phyloP scores from a whole-genome alignment of 2,888 invertebrate genomes.

The Trichopria drosophilae region DNA sequence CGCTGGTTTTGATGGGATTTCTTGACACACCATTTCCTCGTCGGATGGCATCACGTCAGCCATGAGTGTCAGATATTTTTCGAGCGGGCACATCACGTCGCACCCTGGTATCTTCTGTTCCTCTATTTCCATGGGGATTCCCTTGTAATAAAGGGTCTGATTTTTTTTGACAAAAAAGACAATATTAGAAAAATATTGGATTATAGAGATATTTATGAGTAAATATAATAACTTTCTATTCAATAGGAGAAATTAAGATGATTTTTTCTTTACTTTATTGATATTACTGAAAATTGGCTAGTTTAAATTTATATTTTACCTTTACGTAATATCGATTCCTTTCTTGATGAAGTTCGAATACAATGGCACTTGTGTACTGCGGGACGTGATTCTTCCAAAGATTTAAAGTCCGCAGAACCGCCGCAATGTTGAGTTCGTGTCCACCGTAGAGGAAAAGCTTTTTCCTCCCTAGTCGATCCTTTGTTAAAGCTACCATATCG shows the following conservation, averaged over 20 bases:
- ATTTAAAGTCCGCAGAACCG: constrained; percentile 44
- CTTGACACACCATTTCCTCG: constrained; percentile 46
- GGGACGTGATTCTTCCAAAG: constrained; percentile 47
- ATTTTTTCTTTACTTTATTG: too few species aligned
- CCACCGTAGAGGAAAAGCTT: constrained; percentile 48
- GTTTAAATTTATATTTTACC: too few species aligned
- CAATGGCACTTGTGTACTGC: constrained; percentile 42
- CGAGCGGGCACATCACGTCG: constrained; percentile 60
- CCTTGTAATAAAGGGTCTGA: constrained; percentile 29
- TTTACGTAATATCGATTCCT: constrained; percentile 41
- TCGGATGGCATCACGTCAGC: constrained; percentile 59
- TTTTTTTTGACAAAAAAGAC: too few species aligned
- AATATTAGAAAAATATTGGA: too few species aligned
- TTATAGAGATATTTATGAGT: too few species aligned
- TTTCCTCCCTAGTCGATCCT: too few species aligned
- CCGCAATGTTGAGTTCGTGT: constrained; percentile 46
- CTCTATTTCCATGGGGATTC: constrained; percentile 56
- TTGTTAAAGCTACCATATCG: too few species aligned
- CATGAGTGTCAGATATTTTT: constrained; percentile 59
- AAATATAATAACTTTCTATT: too few species aligned
- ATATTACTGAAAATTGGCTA: too few species aligned
- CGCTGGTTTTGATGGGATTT: too few species aligned
- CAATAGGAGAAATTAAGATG: too few species aligned
- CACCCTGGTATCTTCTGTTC: constrained; percentile 60
- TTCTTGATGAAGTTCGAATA: constrained; percentile 45